Evolutionary conservation across 2,888 invertebrate genomes (phyloP), one percentile per base, ranked within the genome.

Genomic region (Drosophila monieri): DNA sequence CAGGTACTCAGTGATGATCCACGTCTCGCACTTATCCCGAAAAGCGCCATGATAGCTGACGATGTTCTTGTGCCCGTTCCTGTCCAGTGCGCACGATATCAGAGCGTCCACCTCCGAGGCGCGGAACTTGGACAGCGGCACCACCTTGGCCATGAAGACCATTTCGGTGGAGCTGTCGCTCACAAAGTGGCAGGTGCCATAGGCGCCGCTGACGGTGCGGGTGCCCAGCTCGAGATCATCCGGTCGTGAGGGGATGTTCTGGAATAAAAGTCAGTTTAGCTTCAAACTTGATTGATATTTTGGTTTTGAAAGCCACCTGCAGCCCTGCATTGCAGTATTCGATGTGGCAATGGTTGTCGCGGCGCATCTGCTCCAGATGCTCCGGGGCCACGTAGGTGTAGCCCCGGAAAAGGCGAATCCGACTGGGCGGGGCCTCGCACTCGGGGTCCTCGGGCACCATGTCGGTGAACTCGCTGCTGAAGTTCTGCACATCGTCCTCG

Each of bases 391-490:
- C 96, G 92, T 97, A 99, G 0, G 98, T 98, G 90, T 99, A 99
- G 43, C 96, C 95, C 73, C 97, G 94, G 92, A 98, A 98, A 75
- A 98, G 93, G 90, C 96, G 96, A 88, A 97, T 97, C 89, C 94
- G 94, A 88, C 96, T 95, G 44, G 95, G 94, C 39, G 98, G 98
- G 58, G 96, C 95, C 68, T 96, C 95, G 15, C 97, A 97, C 0
- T 98, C 98, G 5, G 98, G 97, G 92, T 98, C 98, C 0, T 96
- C 95, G 6, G 98, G 96, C 53, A 95, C 94, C 95, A 98, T 96
- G 85, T 95, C 94, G 0, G 99, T 99, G 92, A 99, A 99, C 92
- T 99, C 99, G 75, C 97, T 97, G 46, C 98, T 96, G 92, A 99
- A 99, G 93, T 99, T 98, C 89, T 97, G 97, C 12, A 97, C 97